phyloP scores from a whole-genome alignment of 2,888 invertebrate genomes.

The Alentia gelatinosa region DNA sequence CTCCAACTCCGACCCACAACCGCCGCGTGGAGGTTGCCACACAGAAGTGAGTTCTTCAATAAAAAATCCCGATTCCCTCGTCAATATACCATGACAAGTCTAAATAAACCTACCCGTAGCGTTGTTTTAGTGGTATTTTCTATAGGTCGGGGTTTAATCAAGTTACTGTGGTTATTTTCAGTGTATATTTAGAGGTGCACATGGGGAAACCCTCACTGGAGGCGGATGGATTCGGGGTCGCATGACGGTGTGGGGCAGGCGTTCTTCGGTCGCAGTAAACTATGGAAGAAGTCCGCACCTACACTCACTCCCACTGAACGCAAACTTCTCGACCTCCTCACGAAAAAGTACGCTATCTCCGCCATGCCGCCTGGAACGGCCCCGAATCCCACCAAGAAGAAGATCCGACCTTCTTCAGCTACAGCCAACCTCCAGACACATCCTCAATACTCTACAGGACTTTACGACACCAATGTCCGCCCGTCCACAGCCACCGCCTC shows the following conservation, averaged over 20 bases:
- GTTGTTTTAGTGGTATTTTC: not conserved
- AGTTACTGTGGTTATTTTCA: not conserved
- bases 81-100: not conserved
- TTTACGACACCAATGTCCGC: conserved; percentile 72
- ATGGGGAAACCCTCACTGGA: not conserved
- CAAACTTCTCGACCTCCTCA: not conserved
- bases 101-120: not conserved
- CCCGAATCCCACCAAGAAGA: conserved; percentile 67
- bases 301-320: not conserved
- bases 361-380: conserved; percentile 59
- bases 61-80: not conserved
- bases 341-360: not conserved
- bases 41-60: not conserved
- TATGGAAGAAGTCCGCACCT: not conserved
- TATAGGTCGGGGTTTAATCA: not conserved
- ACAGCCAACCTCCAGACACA: conserved; percentile 78
- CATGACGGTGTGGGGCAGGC: not conserved
- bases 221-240: not conserved
- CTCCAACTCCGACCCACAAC: no score
- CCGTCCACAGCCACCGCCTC: conserved; percentile 70
- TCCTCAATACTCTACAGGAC: conserved; percentile 73
- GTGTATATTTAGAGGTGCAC: not conserved
- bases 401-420: conserved; percentile 77
- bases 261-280: not conserved
- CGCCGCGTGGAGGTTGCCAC: not conserved